Conservation (phyloP, 2,113 vertebrate species). For the Phylloscopus whistleri region DNA sequence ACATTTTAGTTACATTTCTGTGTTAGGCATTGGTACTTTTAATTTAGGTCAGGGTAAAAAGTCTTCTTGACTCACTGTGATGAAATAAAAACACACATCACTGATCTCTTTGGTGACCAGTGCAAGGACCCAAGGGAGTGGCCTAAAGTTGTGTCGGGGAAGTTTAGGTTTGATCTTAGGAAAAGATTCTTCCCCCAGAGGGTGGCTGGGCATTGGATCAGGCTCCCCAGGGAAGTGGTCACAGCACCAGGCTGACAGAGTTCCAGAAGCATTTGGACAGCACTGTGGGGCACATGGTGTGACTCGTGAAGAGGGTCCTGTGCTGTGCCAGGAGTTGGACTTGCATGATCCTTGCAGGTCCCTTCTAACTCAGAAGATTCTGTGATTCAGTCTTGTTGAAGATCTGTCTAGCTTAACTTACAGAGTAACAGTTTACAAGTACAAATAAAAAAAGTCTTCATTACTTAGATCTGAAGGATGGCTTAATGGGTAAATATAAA, state of each 20-base stretch:
- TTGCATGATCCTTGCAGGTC: neutral
- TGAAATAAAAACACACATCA: neutral
- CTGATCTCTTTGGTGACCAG: neutral
- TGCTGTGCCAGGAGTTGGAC: neutral
- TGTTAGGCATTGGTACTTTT: neutral
- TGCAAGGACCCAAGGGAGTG: neutral
- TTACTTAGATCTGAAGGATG: neutral
- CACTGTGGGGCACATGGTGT: neutral
- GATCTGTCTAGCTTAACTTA: neutral
- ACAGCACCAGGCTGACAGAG: neutral
- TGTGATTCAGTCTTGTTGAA: neutral
- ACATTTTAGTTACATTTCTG: neutral
- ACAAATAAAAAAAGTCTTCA: neutral
- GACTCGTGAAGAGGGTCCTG: neutral
- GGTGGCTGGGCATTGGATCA: neutral
- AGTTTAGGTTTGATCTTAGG: neutral
- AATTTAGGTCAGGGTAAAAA: neutral
- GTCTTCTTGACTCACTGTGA: neutral
- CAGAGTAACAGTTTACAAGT: neutral
- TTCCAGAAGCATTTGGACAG: neutral
- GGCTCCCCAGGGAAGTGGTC: neutral
- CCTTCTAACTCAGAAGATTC: neutral
- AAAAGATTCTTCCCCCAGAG: neutral
- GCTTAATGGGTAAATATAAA: neutral
- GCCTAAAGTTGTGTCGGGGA: neutral